A percentile compares a stretch with the other conserved stretches of the same genome.
phyloP scores from a whole-genome alignment of 2,888 invertebrate genomes.

The Adineta ricciae region DNA sequence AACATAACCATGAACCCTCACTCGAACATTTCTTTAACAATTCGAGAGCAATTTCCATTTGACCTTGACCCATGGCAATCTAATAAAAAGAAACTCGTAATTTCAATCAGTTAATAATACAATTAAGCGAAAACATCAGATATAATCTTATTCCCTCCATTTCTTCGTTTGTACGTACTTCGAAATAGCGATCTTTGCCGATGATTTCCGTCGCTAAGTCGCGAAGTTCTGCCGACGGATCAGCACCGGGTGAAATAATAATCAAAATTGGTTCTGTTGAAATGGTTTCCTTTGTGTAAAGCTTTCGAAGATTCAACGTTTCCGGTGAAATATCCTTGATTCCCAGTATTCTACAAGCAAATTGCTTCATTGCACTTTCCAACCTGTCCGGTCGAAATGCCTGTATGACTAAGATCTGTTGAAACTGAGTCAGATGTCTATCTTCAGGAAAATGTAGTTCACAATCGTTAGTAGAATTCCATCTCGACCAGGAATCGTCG shows the following conservation, averaged over 20 bases:
- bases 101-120: no score
- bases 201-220: slow-evolving; percentile 57
- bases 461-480: slow-evolving; percentile 58
- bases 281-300: slow-evolving; percentile 56
- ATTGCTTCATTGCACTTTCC: slow-evolving; percentile 64
- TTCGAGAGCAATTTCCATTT: slow-evolving; percentile 59
- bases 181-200: slow-evolving; percentile 55
- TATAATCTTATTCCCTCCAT: no score
- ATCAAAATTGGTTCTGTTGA: slow-evolving; percentile 66
- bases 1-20: slow-evolving; percentile 65
- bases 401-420: slow-evolving; percentile 68
- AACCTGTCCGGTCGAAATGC: slow-evolving; percentile 72
- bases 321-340: slow-evolving; percentile 57
- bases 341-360: slow-evolving; percentile 57
- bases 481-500: slow-evolving; percentile 62
- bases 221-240: slow-evolving; percentile 72
- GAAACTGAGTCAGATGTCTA: slow-evolving; percentile 62
- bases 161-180: slow-evolving; percentile 49
- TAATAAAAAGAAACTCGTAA: neutral
- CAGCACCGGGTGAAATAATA: slow-evolving; percentile 75
- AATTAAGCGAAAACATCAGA: no score
- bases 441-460: slow-evolving; percentile 57
- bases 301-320: slow-evolving; percentile 55
- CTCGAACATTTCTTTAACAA: slow-evolving; percentile 57
- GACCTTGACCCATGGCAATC: slow-evolving; percentile 67